Conservation (phyloP, 2,888 invertebrate genomes). For the Anodontia alba region DNA sequence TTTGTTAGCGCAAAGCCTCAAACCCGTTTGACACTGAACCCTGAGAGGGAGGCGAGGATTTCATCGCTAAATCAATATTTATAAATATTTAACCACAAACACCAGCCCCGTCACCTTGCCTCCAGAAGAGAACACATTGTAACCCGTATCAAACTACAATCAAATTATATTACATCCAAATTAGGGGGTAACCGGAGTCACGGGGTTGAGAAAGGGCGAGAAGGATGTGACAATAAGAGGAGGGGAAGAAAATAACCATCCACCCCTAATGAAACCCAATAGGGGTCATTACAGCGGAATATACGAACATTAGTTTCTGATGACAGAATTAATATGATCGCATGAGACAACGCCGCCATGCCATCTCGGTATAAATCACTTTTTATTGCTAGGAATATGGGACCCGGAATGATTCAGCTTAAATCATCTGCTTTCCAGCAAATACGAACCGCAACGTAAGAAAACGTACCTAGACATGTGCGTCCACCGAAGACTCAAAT, state of each 20-base stretch:
- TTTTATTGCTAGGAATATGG: neutral
- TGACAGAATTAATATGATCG: conserved; percentile 8
- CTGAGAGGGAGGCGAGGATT: neutral
- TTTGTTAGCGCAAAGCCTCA: too few species aligned
- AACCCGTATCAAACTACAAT: conserved; percentile 21
- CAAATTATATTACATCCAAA: conserved; percentile 24
- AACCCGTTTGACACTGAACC: neutral
- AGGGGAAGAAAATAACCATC: conserved; percentile 18
- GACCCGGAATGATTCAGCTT: neutral
- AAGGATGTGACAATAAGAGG: conserved; percentile 4
- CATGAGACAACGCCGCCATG: neutral
- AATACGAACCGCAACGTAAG: too few species aligned
- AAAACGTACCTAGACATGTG: too few species aligned
- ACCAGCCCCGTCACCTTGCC: neutral
- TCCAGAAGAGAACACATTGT: conserved; percentile 19
- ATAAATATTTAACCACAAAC: conserved; percentile 18
- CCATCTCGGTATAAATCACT: conserved; percentile 11
- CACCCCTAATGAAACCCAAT: conserved; percentile 19
- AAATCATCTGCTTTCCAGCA: too few species aligned
- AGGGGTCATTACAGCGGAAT: conserved; percentile 18
- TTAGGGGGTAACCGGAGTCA: conserved; percentile 11
- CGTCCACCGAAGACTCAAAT: too few species aligned
- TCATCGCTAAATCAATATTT: conserved; percentile 15
- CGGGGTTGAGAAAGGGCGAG: conserved; percentile 17
- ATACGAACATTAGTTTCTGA: conserved; percentile 13